These are phyloP conservation scores for Drosophila mercatorum DNA, from an alignment of 2,888 invertebrate genomes.

Conservation along the genomic window DNA sequence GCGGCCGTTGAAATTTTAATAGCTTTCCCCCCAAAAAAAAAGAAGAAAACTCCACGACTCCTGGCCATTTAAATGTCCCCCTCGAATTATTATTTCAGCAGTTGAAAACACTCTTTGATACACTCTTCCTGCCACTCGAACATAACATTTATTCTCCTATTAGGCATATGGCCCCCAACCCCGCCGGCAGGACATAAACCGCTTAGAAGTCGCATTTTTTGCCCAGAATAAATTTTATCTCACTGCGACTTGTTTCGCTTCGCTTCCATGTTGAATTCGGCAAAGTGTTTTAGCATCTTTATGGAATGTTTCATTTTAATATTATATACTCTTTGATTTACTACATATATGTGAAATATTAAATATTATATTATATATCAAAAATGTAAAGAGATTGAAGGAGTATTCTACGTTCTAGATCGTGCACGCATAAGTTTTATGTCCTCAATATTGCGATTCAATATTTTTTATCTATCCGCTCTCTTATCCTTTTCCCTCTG, in stretches of 20 bases:
- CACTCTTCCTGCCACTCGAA: background rate
- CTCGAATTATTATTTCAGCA: conserved; percentile 3
- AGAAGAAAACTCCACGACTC: background rate
- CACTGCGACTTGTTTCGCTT: background rate
- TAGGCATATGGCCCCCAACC: background rate
- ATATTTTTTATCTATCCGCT: no score
- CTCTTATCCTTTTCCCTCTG: background rate
- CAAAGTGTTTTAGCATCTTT: background rate
- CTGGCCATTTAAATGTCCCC: background rate
- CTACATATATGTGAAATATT: background rate
- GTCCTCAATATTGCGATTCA: no score
- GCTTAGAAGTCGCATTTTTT: background rate
- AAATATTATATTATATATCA: background rate
- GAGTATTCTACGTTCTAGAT: no score
- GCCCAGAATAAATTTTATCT: background rate
- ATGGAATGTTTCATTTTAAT: background rate
- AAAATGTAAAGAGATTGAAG: no score
- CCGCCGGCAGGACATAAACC: conserved; percentile 1
- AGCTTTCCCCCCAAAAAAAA: conserved; percentile 1
- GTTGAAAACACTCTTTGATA: background rate
- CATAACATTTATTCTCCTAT: conserved; percentile 8
- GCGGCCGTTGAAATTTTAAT: conserved; percentile 49
- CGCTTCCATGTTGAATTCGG: no score
- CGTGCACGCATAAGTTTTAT: no score
- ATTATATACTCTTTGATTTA: background rate